Conservation (phyloP, 2,113 vertebrate genomes). For the Prolemur simus region DNA sequence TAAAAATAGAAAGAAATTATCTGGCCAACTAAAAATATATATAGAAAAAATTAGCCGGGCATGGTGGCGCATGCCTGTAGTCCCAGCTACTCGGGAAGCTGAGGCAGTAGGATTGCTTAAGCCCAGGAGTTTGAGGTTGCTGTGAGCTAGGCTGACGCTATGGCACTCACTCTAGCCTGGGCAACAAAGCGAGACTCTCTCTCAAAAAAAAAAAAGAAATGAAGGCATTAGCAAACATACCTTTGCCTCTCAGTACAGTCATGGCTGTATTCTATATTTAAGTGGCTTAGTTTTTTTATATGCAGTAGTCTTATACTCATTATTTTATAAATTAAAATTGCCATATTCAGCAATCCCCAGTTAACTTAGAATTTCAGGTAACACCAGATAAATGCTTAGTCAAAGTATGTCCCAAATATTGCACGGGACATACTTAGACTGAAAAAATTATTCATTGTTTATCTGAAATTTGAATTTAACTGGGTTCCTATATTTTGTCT, state of each 20-base stretch:
- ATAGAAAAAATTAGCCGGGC: too few relatives aligned
- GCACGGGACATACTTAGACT: neutral
- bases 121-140: too few relatives aligned
- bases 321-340: neutral
- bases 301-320: neutral
- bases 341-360: neutral
- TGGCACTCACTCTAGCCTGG: too few relatives aligned
- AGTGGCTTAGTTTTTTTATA: neutral
- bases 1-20: too few relatives aligned
- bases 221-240: neutral
- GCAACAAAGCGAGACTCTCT: too few relatives aligned
- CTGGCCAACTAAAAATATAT: too few relatives aligned
- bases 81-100: too few relatives aligned
- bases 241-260: neutral
- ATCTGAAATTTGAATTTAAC: constrained; percentile 34
- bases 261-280: neutral
- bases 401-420: neutral
- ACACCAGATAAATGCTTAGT: neutral
- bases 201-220: too few relatives aligned
- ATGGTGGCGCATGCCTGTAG: too few relatives aligned
- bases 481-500: constrained; percentile 34
- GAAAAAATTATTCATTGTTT: neutral
- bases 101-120: too few relatives aligned
- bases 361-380: constrained; percentile 31
- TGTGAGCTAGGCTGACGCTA: too few relatives aligned